Base-by-base conservation (phyloP, 2,797 vertebrate species). In the Fringilla coelebs region DNA sequence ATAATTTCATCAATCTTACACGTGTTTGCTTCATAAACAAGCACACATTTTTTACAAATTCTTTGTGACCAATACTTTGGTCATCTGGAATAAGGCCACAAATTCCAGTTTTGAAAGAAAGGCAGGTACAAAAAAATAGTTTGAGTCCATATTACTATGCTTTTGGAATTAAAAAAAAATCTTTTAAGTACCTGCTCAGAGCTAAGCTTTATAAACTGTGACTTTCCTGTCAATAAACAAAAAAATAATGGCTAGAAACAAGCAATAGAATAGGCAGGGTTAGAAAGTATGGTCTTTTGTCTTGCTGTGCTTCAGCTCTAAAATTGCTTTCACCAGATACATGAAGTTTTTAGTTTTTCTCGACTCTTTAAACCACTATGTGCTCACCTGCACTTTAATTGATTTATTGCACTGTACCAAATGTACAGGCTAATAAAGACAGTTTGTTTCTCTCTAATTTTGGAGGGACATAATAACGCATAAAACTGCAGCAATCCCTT, bases 401-500 rank as follows among this genome's bases (percentile, higher is more conserved):
- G 97, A 97, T 98, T 98, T 98, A 97, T 97, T 91, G 72, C 73
- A 57, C 75, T 95, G 46, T 82, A 97, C 90, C 92, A 93, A 97
- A 95, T 85, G 88, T 95, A 91, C 81, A 74, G 92, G 88, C 96
- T 97, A 97, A 97, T 97, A 98, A 97, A 97, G 96, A 97, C 92
- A 95, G 96, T 98, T 97, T 98, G 96, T 97, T 97, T 93, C 88
- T 87, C 93, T 97, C 92, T 98, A 97, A 98, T 98, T 98, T 98
- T 96, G 96, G 96, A 96, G 90, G 93, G 52, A 87, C 63, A 77
- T 96, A 97, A 77, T 96, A 97, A 89, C 95, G 95, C 90, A 49
- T 91, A 96, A 95, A 97, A 93, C 88, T 89, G 88, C 76, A 84
- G 84, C 93, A 88, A 92, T 94, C 92, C 97, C 93, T 93, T 85